Base-by-base conservation (phyloP, 2,797 vertebrate genomes). In the Eulemur coronatus region DNA sequence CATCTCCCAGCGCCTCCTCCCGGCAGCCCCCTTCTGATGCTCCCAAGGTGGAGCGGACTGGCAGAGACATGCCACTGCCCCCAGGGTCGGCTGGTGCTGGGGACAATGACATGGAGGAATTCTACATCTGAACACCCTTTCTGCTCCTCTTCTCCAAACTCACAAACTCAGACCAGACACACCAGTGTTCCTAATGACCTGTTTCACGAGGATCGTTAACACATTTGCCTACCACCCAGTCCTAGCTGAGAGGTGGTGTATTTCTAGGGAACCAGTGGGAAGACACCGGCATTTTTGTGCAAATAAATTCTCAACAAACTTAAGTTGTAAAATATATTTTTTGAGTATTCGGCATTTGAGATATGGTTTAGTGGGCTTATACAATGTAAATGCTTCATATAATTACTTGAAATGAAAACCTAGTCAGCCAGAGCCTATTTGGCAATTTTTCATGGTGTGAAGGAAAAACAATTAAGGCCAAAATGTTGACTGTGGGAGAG, bases 111-210 rank as follows among this genome's bases (percentile, higher is more conserved):
- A 95, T 98, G 15, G 99, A 99, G 96, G 99, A 99, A 89, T 99
- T 99, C 98, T 99, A 99, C 96, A 99, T 99, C 90, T 99, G 98
- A 99, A 4, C 3, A 50, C 92, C 67, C 70, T 89, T 17, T 88
- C 24, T 17, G 0, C 52, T 41, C 38, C 9, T 22, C 43, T 11
- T 18, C 82, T 75, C 22, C 9, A 72, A 18, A 35, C 81, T 13
- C 65, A 43, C 73, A 84, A 30, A 79, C 72, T 61, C 80, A 20
- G 43, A 43, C 61, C 7, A 46, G 20, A 24, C 24, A 4, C 24
- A 7, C 28, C 17, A 4, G 2, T 26, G 38, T 50, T 65, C 63
- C 33, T 26, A 22, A 35, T 63, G 17, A 35, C 28, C 90, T 38
- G 2, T 84, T 82, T 89, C 70, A 13, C 3, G 10, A 38, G 70